phyloP scores from a whole-genome alignment of 2,888 invertebrate genomes.

The Halocaridina rubra region DNA sequence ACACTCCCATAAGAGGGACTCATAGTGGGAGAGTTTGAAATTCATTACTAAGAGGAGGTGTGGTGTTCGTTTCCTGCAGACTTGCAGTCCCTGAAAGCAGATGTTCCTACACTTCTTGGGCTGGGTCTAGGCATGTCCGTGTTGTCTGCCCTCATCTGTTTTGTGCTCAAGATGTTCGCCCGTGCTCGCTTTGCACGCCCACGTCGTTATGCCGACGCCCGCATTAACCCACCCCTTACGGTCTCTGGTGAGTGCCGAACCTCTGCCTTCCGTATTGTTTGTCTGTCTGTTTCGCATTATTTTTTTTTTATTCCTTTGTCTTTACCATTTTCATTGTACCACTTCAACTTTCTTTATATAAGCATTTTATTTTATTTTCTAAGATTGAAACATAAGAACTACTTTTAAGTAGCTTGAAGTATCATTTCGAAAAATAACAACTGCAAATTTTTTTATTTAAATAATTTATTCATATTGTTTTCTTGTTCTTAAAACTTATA shows the following conservation, averaged over 20 bases:
- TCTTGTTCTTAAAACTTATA: too few species aligned
- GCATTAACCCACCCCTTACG: slow-evolving; percentile 84
- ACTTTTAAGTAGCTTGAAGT: too few species aligned
- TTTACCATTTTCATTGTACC: too few species aligned
- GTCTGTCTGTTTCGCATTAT: neutral
- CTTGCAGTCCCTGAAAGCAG: slow-evolving; percentile 66
- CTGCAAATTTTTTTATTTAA: too few species aligned
- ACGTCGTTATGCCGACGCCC: slow-evolving; percentile 83
- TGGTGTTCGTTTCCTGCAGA: slow-evolving; percentile 18
- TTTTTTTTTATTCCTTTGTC: neutral
- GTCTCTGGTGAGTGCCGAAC: slow-evolving; percentile 78
- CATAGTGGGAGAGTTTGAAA: neutral
- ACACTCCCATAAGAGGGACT: neutral
- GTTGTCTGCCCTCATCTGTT: slow-evolving; percentile 86
- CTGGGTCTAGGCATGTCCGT: slow-evolving; percentile 88
- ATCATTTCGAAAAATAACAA: too few species aligned
- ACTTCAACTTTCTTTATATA: too few species aligned
- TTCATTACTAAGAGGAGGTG: neutral
- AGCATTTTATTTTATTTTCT: too few species aligned
- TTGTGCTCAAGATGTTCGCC: slow-evolving; percentile 88
- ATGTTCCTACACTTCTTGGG: slow-evolving; percentile 86
- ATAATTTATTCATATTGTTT: too few species aligned
- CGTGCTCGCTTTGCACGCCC: slow-evolving; percentile 74
- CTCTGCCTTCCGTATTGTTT: neutral
- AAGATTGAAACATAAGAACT: too few species aligned